phyloP scores from a whole-genome alignment of 2,113 vertebrate species.

The Amblyopsis rosae region DNA sequence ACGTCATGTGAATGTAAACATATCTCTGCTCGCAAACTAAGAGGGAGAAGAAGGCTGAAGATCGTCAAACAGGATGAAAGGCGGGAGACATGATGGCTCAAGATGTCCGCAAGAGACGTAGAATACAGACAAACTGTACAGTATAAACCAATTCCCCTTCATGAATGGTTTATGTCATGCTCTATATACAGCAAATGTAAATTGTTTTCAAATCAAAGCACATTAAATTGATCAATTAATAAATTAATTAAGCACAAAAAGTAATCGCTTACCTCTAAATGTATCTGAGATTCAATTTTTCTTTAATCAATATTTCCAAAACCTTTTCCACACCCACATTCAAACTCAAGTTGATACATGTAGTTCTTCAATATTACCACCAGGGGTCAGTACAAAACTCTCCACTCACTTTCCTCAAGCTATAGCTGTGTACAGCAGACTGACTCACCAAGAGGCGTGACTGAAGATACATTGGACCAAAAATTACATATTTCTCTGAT shows the following conservation, averaged over 20 bases:
- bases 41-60: conserved; percentile 60
- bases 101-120: conserved; percentile 45
- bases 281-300: too few species aligned
- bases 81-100: conserved; percentile 45
- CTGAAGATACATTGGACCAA: conserved; percentile 8
- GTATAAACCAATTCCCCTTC: conserved; percentile 23
- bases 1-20: background rate
- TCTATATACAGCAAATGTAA: too few species aligned
- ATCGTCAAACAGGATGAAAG: conserved; percentile 33
- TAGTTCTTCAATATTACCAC: conserved; percentile 13
- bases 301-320: background rate
- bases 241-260: too few species aligned
- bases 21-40: conserved; percentile 19
- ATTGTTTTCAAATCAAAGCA: too few species aligned
- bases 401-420: background rate
- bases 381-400: conserved; percentile 20
- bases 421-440: background rate
- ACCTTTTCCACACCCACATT: background rate
- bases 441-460: conserved; percentile 46
- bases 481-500: background rate
- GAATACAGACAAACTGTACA: conserved; percentile 38
- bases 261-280: too few species aligned
- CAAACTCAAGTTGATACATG: conserved; percentile 5
- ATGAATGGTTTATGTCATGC: too few species aligned
- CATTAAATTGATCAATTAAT: too few species aligned